These are phyloP conservation scores for Ruditapes philippinarum DNA, from an alignment of 1,140 invertebrate species.

Conservation along the genomic window DNA sequence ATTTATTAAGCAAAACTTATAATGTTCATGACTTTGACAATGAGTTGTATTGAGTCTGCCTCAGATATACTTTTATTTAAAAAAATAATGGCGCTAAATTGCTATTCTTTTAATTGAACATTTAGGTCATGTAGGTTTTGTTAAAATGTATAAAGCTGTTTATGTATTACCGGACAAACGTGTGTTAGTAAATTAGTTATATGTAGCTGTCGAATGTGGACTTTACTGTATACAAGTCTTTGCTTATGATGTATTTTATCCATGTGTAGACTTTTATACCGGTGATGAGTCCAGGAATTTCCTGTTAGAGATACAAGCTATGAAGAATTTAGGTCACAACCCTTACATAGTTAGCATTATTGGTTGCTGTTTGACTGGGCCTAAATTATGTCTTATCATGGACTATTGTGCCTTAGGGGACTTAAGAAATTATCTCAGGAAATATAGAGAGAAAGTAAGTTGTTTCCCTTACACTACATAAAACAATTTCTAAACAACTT, in stretches of 20 bases:
- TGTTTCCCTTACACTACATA: neutral
- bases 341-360: conserved; percentile 83
- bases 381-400: conserved; percentile 90
- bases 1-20: too few relatives aligned
- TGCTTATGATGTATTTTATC: neutral
- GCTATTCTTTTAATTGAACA: too few relatives aligned
- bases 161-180: too few relatives aligned
- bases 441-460: conserved; percentile 89
- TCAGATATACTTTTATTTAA: too few relatives aligned
- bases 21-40: too few relatives aligned
- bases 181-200: neutral
- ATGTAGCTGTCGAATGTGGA: neutral
- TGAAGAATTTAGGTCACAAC: conserved; percentile 84
- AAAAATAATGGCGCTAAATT: too few relatives aligned
- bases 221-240: neutral
- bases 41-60: too few relatives aligned
- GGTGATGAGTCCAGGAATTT: conserved; percentile 80
- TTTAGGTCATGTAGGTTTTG: too few relatives aligned
- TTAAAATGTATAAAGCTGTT: too few relatives aligned
- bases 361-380: conserved; percentile 79
- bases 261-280: conserved; percentile 75
- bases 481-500: too few relatives aligned
- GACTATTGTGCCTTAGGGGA: conserved; percentile 97
- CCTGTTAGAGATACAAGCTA: conserved; percentile 81
- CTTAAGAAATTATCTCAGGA: conserved; percentile 94